Conservation (phyloP, 2,797 vertebrate species). For the Cirrhinus molitorella region DNA sequence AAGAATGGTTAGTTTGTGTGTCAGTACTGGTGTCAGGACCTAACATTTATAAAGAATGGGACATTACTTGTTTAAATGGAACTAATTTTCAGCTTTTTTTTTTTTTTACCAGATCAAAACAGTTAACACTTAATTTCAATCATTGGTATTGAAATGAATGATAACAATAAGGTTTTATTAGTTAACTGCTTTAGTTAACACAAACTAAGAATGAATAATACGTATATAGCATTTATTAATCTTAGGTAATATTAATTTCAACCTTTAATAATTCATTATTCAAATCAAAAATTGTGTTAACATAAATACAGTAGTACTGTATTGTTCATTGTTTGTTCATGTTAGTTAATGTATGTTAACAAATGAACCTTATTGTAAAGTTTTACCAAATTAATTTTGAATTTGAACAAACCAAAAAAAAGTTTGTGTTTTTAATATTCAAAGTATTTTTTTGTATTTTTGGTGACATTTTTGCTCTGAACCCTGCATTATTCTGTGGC, state of each 20-base stretch:
- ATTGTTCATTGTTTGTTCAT: too few species aligned
- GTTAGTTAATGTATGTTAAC: too few species aligned
- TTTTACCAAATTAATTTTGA: neutral
- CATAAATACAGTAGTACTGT: too few species aligned
- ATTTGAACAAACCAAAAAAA: neutral
- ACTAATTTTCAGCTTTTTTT: neutral
- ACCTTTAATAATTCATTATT: too few species aligned
- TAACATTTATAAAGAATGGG: neutral
- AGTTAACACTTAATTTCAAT: neutral
- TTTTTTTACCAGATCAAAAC: neutral
- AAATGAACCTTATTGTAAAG: too few species aligned
- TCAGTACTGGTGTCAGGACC: conserved; percentile 4
- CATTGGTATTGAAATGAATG: neutral
- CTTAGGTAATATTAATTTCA: too few species aligned
- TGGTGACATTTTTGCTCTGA: neutral
- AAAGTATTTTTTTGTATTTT: neutral
- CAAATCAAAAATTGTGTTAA: too few species aligned
- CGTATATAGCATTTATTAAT: too few species aligned
- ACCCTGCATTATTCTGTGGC: neutral
- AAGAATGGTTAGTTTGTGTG: conserved; percentile 22
- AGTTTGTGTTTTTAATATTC: neutral
- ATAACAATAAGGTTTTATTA: too few species aligned
- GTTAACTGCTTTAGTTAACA: neutral
- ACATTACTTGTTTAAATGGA: neutral
- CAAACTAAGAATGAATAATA: too few species aligned